Evolutionary conservation across 2,888 invertebrate species (phyloP).

Genomic region (Hypsopygia costalis): DNA sequence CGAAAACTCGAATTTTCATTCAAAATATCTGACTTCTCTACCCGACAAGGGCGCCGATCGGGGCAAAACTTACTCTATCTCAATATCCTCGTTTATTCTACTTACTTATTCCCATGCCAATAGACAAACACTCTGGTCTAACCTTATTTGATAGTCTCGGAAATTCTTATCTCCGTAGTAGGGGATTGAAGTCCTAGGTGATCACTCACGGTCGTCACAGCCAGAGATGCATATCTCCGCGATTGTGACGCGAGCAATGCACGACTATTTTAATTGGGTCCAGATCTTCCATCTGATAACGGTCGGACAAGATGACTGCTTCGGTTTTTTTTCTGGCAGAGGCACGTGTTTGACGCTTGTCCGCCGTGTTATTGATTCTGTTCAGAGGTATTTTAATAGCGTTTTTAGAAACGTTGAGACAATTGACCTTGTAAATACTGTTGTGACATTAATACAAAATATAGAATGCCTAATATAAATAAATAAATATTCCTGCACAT

Average conservation of each 20-base stretch:
- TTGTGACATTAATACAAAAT: too few species aligned
- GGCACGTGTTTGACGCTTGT: constrained; percentile 65
- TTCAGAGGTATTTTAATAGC: constrained; percentile 29
- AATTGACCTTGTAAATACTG: constrained; percentile 9
- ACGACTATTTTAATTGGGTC: constrained; percentile 79
- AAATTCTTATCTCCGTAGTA: constrained; percentile 20
- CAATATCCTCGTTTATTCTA: too few species aligned
- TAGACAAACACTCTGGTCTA: too few species aligned
- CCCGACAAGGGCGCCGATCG: too few species aligned
- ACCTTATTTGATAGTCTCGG: background rate
- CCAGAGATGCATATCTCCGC: constrained; percentile 59
- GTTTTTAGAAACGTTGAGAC: constrained; percentile 12
- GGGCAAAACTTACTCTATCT: too few species aligned
- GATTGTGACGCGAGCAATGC: constrained; percentile 76
- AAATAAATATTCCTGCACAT: too few species aligned
- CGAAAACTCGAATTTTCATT: too few species aligned
- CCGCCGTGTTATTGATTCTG: constrained; percentile 30
- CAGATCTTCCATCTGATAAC: constrained; percentile 66
- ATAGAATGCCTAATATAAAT: too few species aligned
- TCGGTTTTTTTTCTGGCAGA: constrained; percentile 45
- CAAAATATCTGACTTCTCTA: too few species aligned
- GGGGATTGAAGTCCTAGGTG: constrained; percentile 42
- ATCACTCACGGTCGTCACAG: constrained; percentile 69
- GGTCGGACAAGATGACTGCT: constrained; percentile 61
- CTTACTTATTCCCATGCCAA: too few species aligned